Percentiles rank a stretch among this genome's conserved stretches.
Conservation (phyloP, 2,797 vertebrate species). For the Gambelia wislizenii region DNA sequence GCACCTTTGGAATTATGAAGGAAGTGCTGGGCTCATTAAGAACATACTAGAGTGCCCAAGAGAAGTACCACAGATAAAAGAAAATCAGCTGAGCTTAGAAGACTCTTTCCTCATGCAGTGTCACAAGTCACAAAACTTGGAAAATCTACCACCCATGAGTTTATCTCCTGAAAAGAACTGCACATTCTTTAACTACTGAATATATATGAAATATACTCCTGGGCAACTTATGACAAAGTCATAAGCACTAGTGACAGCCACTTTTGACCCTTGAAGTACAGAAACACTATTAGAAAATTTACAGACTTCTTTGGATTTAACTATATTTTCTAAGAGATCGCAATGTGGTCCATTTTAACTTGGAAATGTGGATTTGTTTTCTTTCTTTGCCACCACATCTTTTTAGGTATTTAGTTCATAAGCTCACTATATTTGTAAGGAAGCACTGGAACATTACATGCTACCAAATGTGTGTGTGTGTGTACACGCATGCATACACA, state of each 20-base stretch:
- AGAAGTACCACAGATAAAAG: not conserved
- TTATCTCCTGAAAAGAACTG: not conserved
- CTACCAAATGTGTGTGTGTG: no score
- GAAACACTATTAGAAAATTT: not conserved
- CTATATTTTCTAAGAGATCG: not conserved
- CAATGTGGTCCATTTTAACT: not conserved
- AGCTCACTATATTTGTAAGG: no score
- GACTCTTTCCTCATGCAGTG: not conserved
- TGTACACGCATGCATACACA: no score
- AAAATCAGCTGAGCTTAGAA: conserved; percentile 1
- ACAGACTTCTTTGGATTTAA: not conserved
- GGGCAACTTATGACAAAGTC: not conserved
- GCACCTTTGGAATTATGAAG: conserved; percentile 17
- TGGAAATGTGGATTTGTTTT: not conserved
- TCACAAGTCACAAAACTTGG: not conserved
- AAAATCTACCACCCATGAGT: not conserved
- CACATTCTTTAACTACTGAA: not conserved
- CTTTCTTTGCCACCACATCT: not conserved
- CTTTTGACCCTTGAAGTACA: not conserved
- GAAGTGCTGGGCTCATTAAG: not conserved
- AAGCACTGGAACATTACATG: not conserved
- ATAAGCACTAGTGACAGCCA: not conserved
- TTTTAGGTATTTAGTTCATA: not conserved
- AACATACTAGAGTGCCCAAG: not conserved
- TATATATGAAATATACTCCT: not conserved